Base-by-base conservation (phyloP, 2,797 vertebrate genomes). In the Cetoscarus ocellatus region DNA sequence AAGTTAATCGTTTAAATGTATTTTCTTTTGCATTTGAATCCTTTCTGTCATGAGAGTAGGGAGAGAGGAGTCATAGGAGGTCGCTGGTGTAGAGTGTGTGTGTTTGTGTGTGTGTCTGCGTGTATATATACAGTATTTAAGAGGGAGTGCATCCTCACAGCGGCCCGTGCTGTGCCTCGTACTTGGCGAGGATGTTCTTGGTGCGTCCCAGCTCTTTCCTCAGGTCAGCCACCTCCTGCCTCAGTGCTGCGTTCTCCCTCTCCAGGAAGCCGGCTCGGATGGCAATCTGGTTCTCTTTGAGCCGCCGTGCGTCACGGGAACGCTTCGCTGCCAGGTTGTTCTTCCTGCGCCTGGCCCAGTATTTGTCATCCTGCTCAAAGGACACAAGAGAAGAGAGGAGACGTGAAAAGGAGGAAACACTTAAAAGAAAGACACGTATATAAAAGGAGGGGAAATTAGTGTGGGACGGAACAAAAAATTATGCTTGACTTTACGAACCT, bases 231-330 rank as follows among this genome's bases (percentile, higher is more conserved):
- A 98, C 96, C 85, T 98, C 97, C 77, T 94, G 94, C 83, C 96
- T 92, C 54, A 98, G 94, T 0, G 96, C 96, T 0, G 90, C 86
- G 90, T 98, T 98, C 94, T 98, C 97, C 90, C 97, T 97, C 93
- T 98, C 97, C 82, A 98, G 95, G 83, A 97, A 98, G 0, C 93
- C 91, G 1, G 97, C 97, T 0, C 97, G 94, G 92, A 97, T 97
- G 88, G 97, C 97, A 56, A 98, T 98, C 95, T 98, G 97, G 91
- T 98, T 98, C 91, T 98, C 97, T 87, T 98, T 98, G 71, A 98
- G 95, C 67, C 97, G 89, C 48, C 97, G 93, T 0, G 97, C 97
- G 0, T 98, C 96, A 5, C 97, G 92, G 0, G 97, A 98, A 0
- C 97, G 94, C 84, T 98, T 98, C 6, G 97, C 97, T 0, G 97